These are phyloP conservation scores for Scaptodrosophila latifasciaeformis DNA, from an alignment of 2,888 invertebrate species.

Conservation along the genomic window DNA sequence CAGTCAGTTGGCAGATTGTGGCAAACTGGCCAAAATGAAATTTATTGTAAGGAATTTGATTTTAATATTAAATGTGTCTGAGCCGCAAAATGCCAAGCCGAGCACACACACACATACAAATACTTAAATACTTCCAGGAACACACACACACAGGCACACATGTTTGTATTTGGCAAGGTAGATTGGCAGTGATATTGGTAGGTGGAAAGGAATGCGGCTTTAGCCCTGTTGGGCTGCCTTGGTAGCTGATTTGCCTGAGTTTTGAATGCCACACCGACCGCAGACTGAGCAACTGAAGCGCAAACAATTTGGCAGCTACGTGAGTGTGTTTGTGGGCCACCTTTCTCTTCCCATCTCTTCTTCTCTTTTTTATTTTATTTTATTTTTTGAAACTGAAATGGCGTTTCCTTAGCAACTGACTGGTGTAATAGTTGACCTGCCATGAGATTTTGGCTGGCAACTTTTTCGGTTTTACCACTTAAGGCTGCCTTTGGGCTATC, in stretches of 20 bases:
- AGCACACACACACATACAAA: not conserved
- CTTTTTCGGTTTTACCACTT: constrained; percentile 38
- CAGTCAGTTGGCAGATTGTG: constrained; percentile 19
- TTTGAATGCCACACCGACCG: constrained; percentile 9
- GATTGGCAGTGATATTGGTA: too few species aligned
- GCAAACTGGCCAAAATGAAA: constrained; percentile 21
- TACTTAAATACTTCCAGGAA: too few species aligned
- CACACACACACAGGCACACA: not conserved
- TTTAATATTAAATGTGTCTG: constrained; percentile 49
- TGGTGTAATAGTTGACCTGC: not conserved
- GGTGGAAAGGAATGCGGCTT: too few species aligned
- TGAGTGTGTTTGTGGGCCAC: not conserved
- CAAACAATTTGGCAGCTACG: constrained; percentile 22
- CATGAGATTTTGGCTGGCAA: constrained; percentile 16
- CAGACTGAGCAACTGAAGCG: constrained; percentile 12
- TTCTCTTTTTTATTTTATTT: not conserved
- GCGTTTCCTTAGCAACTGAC: not conserved
- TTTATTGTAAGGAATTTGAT: constrained; percentile 49
- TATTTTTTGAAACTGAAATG: too few species aligned
- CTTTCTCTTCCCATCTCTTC: not conserved
- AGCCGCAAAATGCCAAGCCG: constrained; percentile 14
- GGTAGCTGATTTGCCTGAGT: not conserved
- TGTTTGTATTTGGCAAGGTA: not conserved
- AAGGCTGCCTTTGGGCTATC: constrained; percentile 9
- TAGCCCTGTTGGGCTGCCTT: not conserved